These are phyloP conservation scores for Platysteira castanea DNA, from an alignment of 2,113 vertebrate genomes.

Conservation along the genomic window DNA sequence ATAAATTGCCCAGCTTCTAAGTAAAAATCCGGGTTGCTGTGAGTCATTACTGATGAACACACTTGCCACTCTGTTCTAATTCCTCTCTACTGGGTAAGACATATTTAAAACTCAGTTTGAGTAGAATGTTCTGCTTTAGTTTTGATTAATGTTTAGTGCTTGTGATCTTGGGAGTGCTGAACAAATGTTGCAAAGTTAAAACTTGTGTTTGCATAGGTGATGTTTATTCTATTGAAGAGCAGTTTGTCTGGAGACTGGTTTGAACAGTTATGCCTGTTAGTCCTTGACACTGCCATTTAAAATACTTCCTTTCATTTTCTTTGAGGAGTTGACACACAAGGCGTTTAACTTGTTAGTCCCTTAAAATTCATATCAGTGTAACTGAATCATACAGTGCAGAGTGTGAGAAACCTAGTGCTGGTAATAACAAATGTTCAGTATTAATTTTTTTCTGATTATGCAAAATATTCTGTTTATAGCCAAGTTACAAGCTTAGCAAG, in stretches of 20 bases:
- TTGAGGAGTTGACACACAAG: not conserved
- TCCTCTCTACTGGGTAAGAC: not conserved
- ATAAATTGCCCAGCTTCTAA: not conserved
- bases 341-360: not conserved
- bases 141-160: not conserved
- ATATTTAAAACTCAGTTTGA: not conserved
- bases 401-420: conserved; percentile 2
- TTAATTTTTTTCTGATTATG: not conserved
- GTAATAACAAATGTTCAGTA: not conserved
- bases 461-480: not conserved
- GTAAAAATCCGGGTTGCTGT: not conserved
- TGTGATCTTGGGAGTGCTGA: not conserved
- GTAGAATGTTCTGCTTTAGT: not conserved
- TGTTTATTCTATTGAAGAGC: not conserved
- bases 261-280: conserved; percentile 13
- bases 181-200: not conserved
- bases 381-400: not conserved
- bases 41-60: not conserved
- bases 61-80: not conserved
- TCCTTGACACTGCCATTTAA: not conserved
- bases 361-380: not conserved
- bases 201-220: not conserved
- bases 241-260: not conserved
- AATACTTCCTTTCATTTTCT: not conserved
- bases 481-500: not conserved